Base-by-base conservation (phyloP, 2,888 invertebrate species). In the Heteromurus nitidus region DNA sequence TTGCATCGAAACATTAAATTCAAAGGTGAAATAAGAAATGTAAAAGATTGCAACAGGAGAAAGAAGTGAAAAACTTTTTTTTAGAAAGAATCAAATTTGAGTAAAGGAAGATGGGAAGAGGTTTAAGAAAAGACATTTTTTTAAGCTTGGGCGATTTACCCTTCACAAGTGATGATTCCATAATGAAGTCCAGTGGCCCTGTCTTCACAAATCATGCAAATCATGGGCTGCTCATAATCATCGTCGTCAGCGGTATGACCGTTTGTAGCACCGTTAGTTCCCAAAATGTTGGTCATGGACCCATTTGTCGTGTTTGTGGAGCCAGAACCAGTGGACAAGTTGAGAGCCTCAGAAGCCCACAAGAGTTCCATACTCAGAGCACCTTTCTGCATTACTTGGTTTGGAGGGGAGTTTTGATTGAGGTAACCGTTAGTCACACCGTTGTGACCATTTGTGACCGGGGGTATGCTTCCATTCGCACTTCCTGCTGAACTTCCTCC, bases 101-200 rank as follows among this genome's bases (percentile, higher is more conserved):
- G 3, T 3, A 47, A 55, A 11, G 42, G 68, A 58, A 42, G 31
- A 42, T 64, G 31, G 65, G 68, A 55, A 75, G 79, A 70, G 58
- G 18, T n/a, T 31, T 20, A 18, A 13, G 3, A 26, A 3, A 65
- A 65, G n/a, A 65, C n/a, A 16, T 47, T 36, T 36, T 36, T 36
- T 47, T 47, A n/a, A n/a, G 47, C 13, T 36, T 36, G 5, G n/a
- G 69, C 30, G 22, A 42, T 91, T 91, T 89, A 95, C 92, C 99
- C 99, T 91, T 99, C 99, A 91, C 99, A 99, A 77, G 99, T 99
- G 89, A 98, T 98, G 89, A 99, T 98, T 84, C 99, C 99, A 89
- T 99, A 99, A 90, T 99, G 99, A 77, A 99, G 92, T 31, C 99
- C 99, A 2, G 98, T 98, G 72, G 98, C 98, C 88, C 96, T 97